These are phyloP conservation scores for Charina bottae DNA, from an alignment of 2,113 vertebrate genomes.

Conservation along the genomic window DNA sequence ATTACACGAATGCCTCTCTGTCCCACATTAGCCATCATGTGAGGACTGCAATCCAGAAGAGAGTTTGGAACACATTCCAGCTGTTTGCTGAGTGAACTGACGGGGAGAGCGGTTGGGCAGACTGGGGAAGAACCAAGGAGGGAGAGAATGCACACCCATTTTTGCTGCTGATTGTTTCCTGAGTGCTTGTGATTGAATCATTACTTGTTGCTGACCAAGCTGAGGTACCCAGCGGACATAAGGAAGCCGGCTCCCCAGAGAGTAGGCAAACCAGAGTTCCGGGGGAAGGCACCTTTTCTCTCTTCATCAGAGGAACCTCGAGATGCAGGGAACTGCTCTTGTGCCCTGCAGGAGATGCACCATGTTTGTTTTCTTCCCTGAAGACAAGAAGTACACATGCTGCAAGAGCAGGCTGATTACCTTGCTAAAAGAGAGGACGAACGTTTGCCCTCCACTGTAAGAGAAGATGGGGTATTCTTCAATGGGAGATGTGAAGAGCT, in stretches of 20 bases:
- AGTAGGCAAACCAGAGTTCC: not conserved
- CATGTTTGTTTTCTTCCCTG: not conserved
- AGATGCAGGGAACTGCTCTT: not conserved
- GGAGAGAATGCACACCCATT: too few relatives aligned
- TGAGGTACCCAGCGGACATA: not conserved
- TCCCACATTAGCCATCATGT: not conserved
- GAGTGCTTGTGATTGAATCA: not conserved
- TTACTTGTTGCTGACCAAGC: not conserved
- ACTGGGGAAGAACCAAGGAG: not conserved
- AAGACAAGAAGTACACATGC: not conserved
- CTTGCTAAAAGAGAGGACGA: not conserved
- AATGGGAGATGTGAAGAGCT: too few relatives aligned
- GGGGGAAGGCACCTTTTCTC: not conserved
- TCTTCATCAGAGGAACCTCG: not conserved
- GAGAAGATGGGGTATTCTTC: too few relatives aligned
- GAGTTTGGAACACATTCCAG: not conserved
- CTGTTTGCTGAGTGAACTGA: not conserved
- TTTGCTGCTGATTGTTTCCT: not conserved
- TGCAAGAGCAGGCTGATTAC: not conserved
- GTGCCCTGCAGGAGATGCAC: not conserved
- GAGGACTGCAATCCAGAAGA: not conserved
- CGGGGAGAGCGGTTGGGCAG: not conserved
- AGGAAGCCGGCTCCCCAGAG: too few relatives aligned
- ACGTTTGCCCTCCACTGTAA: not conserved
- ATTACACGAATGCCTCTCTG: not conserved